A percentile compares a stretch with the other conserved stretches of the same genome.
Evolutionary conservation across 2,113 vertebrate species (phyloP).

Genomic region (Mustela lutreola): DNA sequence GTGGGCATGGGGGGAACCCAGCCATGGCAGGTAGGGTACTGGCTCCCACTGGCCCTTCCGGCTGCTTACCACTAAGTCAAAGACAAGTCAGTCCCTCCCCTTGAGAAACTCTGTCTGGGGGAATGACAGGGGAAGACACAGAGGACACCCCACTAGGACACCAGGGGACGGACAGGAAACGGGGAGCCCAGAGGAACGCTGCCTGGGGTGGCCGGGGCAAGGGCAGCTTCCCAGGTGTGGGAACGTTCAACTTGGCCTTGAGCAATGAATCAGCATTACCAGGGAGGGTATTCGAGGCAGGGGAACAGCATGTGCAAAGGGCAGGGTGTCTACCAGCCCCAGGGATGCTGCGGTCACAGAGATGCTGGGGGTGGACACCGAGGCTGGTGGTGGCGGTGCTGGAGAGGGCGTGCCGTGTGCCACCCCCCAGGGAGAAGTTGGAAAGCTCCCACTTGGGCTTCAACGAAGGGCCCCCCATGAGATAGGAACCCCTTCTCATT

Average conservation of each 20-base stretch:
- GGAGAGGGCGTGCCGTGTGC: rapidly evolving
- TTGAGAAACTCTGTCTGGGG: neutral
- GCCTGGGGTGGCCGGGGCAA: neutral
- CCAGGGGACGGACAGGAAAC: rapidly evolving
- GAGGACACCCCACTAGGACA: neutral
- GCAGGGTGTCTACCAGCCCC: neutral
- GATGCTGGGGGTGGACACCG: rapidly evolving
- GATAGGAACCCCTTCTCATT: neutral
- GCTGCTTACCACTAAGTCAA: neutral
- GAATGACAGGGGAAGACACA: neutral
- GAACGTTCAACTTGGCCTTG: neutral
- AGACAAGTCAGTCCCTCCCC: neutral
- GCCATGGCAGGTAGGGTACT: no score
- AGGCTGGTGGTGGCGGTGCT: neutral
- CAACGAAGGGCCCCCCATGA: no score
- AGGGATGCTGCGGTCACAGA: neutral
- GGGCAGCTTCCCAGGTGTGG: neutral
- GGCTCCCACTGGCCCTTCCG: neutral
- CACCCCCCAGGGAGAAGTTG: neutral
- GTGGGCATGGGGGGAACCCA: neutral
- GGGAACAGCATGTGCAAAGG: neutral
- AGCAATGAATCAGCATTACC: neutral
- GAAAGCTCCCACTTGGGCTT: neutral
- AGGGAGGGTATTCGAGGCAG: neutral
- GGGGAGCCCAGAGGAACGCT: neutral